A percentile compares a stretch with the other conserved stretches of the same genome.
These are phyloP conservation scores for Drosophila pallidifrons DNA, from an alignment of 1,140 invertebrate genomes.

Conservation along the genomic window DNA sequence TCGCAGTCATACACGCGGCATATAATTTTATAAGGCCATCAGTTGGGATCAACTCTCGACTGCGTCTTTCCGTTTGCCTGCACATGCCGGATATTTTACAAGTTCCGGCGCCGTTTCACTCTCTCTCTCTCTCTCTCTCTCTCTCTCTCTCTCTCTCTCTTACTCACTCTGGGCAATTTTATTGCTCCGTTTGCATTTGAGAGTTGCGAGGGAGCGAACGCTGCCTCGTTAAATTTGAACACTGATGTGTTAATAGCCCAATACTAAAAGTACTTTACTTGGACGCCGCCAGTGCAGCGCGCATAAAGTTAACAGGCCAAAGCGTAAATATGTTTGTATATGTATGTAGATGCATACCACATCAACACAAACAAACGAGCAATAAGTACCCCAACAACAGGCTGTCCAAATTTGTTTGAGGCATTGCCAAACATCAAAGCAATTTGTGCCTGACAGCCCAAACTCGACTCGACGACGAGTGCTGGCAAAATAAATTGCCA, in stretches of 20 bases:
- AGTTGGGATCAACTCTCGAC: conserved; percentile 11
- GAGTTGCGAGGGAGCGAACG: conserved; percentile 12
- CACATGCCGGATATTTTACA: conserved; percentile 77
- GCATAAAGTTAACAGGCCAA: conserved; percentile 37
- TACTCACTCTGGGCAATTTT: conserved; percentile 37
- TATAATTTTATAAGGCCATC: conserved; percentile 65
- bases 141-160: conserved; percentile 22
- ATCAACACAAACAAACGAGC: conserved; percentile 9
- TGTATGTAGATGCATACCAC: background rate
- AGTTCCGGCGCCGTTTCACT: conserved; percentile 56
- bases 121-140: conserved; percentile 19
- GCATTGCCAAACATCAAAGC: conserved; percentile 75
- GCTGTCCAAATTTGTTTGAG: conserved; percentile 66
- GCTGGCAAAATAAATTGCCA: conserved; percentile 70
- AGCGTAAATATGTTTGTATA: background rate
- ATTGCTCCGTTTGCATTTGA: conserved; percentile 27
- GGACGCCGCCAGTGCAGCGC: conserved; percentile 22
- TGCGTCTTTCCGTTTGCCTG: conserved; percentile 48
- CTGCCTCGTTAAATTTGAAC: conserved; percentile 77
- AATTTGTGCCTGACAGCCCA: conserved; percentile 62
- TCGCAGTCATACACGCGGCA: conserved; percentile 28
- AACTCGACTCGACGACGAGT: conserved; percentile 7
- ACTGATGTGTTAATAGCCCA: conserved; percentile 77
- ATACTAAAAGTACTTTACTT: conserved; percentile 23
- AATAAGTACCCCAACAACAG: conserved; percentile 15